Base-by-base conservation (phyloP, 2,888 invertebrate species). In the Idaea straminata region DNA sequence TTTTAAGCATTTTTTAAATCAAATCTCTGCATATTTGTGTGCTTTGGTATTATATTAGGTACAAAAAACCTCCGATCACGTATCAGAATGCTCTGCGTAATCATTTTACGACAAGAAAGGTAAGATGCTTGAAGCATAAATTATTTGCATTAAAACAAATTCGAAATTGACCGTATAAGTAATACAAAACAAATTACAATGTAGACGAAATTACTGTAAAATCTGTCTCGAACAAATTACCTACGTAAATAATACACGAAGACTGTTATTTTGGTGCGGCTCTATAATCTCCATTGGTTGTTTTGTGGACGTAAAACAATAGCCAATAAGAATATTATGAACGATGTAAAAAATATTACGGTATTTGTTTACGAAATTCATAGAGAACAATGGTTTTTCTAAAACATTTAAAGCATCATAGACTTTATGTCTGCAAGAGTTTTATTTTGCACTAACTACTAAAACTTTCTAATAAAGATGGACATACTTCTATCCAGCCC, bases 91-190 rank as follows among this genome's bases (percentile, higher is more conserved):
- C 58, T 58, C 58, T 58, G 15, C 59, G 57, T 57, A 57, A 7
- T 16, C 35, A 61, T 35, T 61, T 61, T 5, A 61, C 15, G 34
- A 34, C 6, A 34, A 16, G 61, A 15, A 61, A 59, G 59, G 35
- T 59, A 16, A 15, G 35, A 62, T 7, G 47, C 47, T 47, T 13
- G 47, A 47, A 47, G 47, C 57, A 57, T 65, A 75, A 79, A 80
- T 83, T 79, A 83, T 80, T 81, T 81, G 75, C 72, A 78, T 78
- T 75, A 76, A 64, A 63, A 67, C 66, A 69, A 81, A 82, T 80
- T 70, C 74, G 64, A 77, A 80, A 83, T 82, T 75, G 76, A 74
- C 74, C 77, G 77, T 77, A 71, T 79, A 78, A 79, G 76, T 77
- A 74, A 78, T 74, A 72, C 72, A 73, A 71, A 69, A 65, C 64